A percentile compares a stretch with the other conserved stretches of the same genome.
Conservation (phyloP, 2,113 vertebrate species). For the Dolichallabes microphthalmus region DNA sequence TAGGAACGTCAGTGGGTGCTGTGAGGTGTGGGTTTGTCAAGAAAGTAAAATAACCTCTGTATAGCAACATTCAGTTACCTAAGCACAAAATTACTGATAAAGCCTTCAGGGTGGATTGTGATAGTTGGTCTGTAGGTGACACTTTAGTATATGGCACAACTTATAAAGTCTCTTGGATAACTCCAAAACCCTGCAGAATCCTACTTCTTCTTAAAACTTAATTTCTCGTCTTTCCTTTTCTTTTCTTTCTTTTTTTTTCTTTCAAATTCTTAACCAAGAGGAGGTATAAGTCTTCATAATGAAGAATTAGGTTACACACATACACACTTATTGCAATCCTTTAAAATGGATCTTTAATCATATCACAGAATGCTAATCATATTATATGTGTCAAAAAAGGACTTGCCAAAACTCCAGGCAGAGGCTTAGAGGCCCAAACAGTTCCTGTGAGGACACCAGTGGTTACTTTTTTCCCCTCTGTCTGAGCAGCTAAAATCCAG, state of each 20-base stretch:
- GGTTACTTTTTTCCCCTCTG: slow-evolving; percentile 48
- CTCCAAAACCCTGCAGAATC: slow-evolving; percentile 11
- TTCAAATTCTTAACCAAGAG: slow-evolving; percentile 51
- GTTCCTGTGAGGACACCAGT: slow-evolving; percentile 65
- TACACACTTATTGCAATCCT: slow-evolving; percentile 59
- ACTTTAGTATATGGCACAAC: not conserved
- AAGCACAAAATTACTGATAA: slow-evolving; percentile 14
- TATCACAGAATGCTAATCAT: slow-evolving; percentile 72
- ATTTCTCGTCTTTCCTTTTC: not conserved
- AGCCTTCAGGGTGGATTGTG: not conserved
- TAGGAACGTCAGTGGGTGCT: not conserved
- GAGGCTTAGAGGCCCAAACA: slow-evolving; percentile 59
- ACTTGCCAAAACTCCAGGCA: slow-evolving; percentile 56
- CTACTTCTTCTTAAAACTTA: slow-evolving; percentile 13
- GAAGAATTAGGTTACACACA: slow-evolving; percentile 69
- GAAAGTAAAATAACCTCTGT: slow-evolving; percentile 10
- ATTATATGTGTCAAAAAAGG: slow-evolving; percentile 64
- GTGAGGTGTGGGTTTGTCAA: slow-evolving; percentile 3
- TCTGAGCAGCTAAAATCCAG: slow-evolving; percentile 79
- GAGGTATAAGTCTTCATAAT: slow-evolving; percentile 64
- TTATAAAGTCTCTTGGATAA: slow-evolving; percentile 16
- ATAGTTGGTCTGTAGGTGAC: not conserved
- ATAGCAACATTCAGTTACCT: slow-evolving; percentile 9
- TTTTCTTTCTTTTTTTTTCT: slow-evolving; percentile 3
- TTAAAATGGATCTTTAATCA: slow-evolving; percentile 61